Conservation (phyloP, 2,113 vertebrate species). For the Lamprologus callipterus region DNA sequence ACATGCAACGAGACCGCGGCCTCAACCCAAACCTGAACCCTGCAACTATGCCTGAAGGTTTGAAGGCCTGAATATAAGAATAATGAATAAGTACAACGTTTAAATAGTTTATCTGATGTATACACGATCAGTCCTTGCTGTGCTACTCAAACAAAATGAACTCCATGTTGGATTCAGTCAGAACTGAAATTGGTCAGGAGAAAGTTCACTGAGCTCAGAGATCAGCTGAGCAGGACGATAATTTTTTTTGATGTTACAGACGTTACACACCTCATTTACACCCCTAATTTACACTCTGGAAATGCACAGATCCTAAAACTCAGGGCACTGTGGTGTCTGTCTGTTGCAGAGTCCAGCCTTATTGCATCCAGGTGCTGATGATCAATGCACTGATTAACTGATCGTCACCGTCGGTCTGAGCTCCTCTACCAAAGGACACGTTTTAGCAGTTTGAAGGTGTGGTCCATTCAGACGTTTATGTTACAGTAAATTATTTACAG, state of each 20-base stretch:
- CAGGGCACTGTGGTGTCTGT: background rate
- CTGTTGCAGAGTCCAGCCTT: background rate
- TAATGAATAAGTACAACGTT: background rate
- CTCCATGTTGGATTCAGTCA: background rate
- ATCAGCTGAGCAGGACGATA: background rate
- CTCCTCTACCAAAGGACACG: background rate
- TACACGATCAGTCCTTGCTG: background rate
- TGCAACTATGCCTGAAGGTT: background rate
- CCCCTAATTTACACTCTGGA: background rate
- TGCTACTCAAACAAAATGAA: background rate
- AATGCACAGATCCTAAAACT: background rate
- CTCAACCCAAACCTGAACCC: background rate
- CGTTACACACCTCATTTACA: fast-evolving
- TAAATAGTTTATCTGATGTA: background rate
- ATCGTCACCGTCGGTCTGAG: background rate
- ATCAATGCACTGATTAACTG: background rate
- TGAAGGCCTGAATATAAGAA: background rate
- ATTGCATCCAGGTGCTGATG: background rate
- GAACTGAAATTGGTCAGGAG: background rate
- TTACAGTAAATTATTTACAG: background rate
- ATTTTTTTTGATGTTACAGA: background rate
- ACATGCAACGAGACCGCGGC: background rate
- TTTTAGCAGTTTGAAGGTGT: background rate
- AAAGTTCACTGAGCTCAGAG: background rate
- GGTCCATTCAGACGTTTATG: background rate